Evolutionary conservation across 2,797 vertebrate species (phyloP).

Genomic region (Girardinus metallicus): DNA sequence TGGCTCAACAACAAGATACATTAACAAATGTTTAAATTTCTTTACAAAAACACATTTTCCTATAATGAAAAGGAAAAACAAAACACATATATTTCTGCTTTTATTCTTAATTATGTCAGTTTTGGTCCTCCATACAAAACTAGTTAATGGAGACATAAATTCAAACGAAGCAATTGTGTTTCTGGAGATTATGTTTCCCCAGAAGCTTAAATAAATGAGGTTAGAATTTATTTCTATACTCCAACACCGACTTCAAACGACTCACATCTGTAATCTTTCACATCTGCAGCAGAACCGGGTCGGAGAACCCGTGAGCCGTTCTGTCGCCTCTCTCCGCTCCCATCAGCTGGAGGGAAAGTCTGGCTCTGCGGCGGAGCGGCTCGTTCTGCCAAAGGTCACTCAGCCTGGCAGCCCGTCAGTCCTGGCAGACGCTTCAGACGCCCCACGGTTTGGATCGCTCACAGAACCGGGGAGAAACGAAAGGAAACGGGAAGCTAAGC

Average conservation of each 20-base stretch:
- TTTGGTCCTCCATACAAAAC: not conserved
- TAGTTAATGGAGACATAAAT: not conserved
- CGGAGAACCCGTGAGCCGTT: not conserved
- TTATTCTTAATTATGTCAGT: too few species aligned
- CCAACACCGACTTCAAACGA: not conserved
- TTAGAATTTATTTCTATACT: not conserved
- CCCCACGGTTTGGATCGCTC: not conserved
- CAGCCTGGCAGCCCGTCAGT: not conserved
- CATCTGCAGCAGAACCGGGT: not conserved
- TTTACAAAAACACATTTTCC: too few species aligned
- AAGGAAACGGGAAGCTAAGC: not conserved
- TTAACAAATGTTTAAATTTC: too few species aligned
- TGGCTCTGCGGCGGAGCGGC: not conserved
- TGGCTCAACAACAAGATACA: not conserved
- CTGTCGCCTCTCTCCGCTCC: not conserved
- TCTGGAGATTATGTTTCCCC: not conserved
- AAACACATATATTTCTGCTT: too few species aligned
- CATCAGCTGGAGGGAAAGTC: not conserved
- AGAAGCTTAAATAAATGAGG: not conserved
- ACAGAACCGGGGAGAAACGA: not conserved
- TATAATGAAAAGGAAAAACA: too few species aligned
- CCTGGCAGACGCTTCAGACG: not conserved
- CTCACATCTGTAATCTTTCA: not conserved
- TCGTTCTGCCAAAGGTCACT: not conserved
- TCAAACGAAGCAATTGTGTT: not conserved